Evolutionary conservation across 2,888 invertebrate species (phyloP).

Genomic region (Endomychus coccineus): DNA sequence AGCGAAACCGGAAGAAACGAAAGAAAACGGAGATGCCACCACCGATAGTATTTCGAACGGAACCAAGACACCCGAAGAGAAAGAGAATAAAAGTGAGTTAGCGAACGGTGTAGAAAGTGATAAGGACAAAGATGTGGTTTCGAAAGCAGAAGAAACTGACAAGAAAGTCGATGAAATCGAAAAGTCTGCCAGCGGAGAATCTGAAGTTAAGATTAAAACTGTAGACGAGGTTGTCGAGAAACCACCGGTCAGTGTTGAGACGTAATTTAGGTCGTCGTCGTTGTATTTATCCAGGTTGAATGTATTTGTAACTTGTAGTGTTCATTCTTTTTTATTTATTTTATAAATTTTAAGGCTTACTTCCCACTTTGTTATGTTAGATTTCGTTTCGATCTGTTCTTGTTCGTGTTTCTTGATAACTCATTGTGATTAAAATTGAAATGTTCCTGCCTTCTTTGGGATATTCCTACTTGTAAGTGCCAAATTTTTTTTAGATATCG

Average conservation of each 20-base stretch:
- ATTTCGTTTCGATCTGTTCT: no score
- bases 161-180: slow-evolving; percentile 18
- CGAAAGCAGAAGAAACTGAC: slow-evolving; percentile 21
- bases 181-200: slow-evolving; percentile 27
- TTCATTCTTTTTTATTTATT: neutral
- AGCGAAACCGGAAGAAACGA: neutral
- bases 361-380: no score
- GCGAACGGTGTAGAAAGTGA: slow-evolving; percentile 32
- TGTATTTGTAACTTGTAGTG: no score
- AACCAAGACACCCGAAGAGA: slow-evolving; percentile 39
- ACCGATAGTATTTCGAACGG: no score
- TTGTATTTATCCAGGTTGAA: no score
- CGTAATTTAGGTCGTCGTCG: slow-evolving; percentile 8
- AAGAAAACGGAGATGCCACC: neutral
- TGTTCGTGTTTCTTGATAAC: no score
- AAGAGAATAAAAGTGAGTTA: slow-evolving; percentile 43
- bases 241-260: slow-evolving; percentile 13
- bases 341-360: neutral
- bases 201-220: slow-evolving; percentile 52
- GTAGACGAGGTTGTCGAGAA: slow-evolving; percentile 42
- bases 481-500: no score
- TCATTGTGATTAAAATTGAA: no score
- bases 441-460: no score
- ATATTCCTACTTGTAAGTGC: no score
- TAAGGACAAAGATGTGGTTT: no score